Evolutionary conservation across 92 coral and sea anemone genomes (phyloP).

Genomic region (Zoanthus sansibaricus): DNA sequence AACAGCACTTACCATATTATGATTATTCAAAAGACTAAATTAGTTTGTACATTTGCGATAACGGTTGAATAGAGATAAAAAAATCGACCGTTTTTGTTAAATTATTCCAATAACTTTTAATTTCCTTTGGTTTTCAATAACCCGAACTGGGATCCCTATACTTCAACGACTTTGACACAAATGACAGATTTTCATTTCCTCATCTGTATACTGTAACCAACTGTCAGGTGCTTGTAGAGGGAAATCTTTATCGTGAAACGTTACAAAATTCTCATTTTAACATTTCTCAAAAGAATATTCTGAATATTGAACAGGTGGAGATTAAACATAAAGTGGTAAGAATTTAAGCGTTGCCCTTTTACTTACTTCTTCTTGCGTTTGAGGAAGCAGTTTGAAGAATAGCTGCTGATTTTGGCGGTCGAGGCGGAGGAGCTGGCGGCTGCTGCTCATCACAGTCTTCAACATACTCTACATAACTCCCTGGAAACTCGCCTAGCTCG

Average conservation of each 20-base stretch:
- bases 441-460: constrained; percentile 73
- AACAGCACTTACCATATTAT: no score
- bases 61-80: no score
- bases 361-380: constrained; percentile 4
- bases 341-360: neutral
- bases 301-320: neutral
- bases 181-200: neutral
- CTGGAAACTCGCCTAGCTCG: constrained; percentile 91
- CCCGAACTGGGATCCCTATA: neutral
- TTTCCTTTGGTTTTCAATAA: no score
- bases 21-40: neutral
- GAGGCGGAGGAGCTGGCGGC: constrained; percentile 77
- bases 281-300: neutral
- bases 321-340: neutral
- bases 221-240: constrained; percentile 10
- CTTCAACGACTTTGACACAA: neutral
- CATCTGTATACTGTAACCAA: neutral
- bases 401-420: constrained; percentile 63
- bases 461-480: constrained; percentile 85
- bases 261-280: neutral
- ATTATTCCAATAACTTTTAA: no score
- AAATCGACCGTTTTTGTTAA: no score
- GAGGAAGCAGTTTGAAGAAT: neutral
- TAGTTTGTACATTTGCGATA: no score
- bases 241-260: neutral